phyloP scores from a whole-genome alignment of 1,140 invertebrate genomes.

The Drosophila parabipectinata region DNA sequence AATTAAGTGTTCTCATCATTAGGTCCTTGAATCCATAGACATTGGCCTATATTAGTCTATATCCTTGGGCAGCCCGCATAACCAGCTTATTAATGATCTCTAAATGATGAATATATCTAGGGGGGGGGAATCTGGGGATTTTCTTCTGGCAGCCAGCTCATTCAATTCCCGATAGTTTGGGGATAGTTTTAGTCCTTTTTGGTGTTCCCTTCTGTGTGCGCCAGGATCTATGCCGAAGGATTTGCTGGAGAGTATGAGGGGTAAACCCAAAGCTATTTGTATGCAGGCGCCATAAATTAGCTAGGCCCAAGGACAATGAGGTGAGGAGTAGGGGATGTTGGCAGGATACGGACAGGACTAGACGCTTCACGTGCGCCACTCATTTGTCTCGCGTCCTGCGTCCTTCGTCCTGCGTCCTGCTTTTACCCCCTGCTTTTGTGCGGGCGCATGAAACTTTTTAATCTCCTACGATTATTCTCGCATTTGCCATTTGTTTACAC shows the following conservation, averaged over 20 bases:
- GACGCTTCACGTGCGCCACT: constrained; percentile 74
- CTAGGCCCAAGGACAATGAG: constrained; percentile 27
- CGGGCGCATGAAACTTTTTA: constrained; percentile 80
- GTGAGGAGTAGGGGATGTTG: neutral
- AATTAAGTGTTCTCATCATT: too few species aligned
- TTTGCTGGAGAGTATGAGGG: neutral
- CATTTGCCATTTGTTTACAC: constrained; percentile 83
- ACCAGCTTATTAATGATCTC: constrained; percentile 39
- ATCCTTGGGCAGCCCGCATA: constrained; percentile 16
- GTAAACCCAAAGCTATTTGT: constrained; percentile 60
- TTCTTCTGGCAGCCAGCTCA: constrained; percentile 13
- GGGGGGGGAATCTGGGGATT: neutral
- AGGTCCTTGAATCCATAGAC: neutral
- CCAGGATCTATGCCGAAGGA: neutral
- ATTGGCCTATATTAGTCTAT: neutral
- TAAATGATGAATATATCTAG: constrained; percentile 32
- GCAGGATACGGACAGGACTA: constrained; percentile 22
- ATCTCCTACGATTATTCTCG: constrained; percentile 84
- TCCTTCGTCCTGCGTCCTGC: neutral
- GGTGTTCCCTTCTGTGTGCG: neutral
- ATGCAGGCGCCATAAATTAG: constrained; percentile 77
- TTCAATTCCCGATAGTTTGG: constrained; percentile 13
- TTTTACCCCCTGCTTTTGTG: constrained; percentile 11
- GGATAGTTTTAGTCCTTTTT: constrained; percentile 22
- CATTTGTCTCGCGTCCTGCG: constrained; percentile 69